Percentiles rank a stretch among this genome's conserved stretches.
Conservation (phyloP, 2,797 vertebrate species). For the Pteropus rufus region DNA sequence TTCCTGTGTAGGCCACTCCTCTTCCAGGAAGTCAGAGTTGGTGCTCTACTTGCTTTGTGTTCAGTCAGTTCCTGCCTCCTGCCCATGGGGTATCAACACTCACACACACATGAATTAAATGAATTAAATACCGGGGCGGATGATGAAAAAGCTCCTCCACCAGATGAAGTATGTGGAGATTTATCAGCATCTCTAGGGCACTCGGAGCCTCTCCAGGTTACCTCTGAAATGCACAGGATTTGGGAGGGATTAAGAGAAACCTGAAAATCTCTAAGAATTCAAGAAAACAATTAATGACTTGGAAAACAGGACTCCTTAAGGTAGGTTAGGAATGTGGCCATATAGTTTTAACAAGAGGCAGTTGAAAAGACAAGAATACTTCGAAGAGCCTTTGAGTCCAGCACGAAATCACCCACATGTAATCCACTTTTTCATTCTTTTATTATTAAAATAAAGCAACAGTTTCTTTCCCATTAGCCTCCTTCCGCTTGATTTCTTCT, state of each 20-base stretch:
- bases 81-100: not conserved
- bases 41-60: not conserved
- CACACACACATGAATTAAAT: conserved; percentile 15
- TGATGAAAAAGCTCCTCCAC: conserved; percentile 16
- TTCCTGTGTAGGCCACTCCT: not conserved
- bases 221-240: conserved; percentile 63
- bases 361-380: not conserved
- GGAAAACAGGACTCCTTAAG: conserved; percentile 60
- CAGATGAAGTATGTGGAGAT: conserved; percentile 40
- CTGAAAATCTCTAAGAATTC: conserved; percentile 62
- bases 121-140: conserved; percentile 21
- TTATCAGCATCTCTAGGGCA: conserved; percentile 52
- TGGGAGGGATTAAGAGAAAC: conserved; percentile 68
- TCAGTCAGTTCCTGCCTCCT: not conserved
- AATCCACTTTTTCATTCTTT: not conserved
- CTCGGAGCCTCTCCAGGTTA: conserved; percentile 59
- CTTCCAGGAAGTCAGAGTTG: not conserved
- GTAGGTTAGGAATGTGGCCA: conserved; percentile 37
- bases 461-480: not conserved
- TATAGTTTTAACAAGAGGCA: conserved; percentile 16
- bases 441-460: conserved; percentile 14
- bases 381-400: conserved; percentile 31
- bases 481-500: not conserved
- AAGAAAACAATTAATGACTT: conserved; percentile 72
- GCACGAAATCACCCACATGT: conserved; percentile 21